These are phyloP conservation scores for Pristionchus maxplancki DNA, from an alignment of 2,888 invertebrate genomes.

Conservation along the genomic window DNA sequence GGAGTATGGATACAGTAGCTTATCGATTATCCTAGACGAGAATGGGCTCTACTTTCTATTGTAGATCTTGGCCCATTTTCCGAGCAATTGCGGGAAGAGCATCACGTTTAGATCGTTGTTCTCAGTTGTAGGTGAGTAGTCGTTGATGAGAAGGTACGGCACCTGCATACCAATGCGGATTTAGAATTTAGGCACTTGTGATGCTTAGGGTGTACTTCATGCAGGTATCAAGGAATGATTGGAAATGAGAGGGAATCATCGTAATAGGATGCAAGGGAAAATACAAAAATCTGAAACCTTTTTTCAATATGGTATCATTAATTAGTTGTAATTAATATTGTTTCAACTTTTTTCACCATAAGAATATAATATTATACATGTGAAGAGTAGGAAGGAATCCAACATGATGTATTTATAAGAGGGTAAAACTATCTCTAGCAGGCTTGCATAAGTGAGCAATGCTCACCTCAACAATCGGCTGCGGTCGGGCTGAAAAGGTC, in stretches of 20 bases:
- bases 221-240: no score
- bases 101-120: constrained; percentile 74
- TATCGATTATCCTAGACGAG: neutral
- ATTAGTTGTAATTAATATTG: no score
- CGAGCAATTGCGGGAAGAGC: constrained; percentile 70
- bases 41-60: constrained; percentile 27
- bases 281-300: no score
- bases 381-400: neutral
- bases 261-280: no score
- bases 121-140: constrained; percentile 75
- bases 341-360: neutral
- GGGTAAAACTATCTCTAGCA: no score
- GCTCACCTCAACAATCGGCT: constrained; percentile 71
- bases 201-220: no score
- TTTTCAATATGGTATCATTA: no score
- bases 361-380: neutral
- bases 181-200: no score
- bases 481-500: constrained; percentile 71
- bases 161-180: constrained; percentile 64
- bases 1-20: neutral
- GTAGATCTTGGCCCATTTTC: constrained; percentile 71
- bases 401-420: no score
- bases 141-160: constrained; percentile 76
- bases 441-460: neutral
- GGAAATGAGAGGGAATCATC: no score